phyloP scores from a whole-genome alignment of 1,140 invertebrate species.

The Pogonus chalceus region DNA sequence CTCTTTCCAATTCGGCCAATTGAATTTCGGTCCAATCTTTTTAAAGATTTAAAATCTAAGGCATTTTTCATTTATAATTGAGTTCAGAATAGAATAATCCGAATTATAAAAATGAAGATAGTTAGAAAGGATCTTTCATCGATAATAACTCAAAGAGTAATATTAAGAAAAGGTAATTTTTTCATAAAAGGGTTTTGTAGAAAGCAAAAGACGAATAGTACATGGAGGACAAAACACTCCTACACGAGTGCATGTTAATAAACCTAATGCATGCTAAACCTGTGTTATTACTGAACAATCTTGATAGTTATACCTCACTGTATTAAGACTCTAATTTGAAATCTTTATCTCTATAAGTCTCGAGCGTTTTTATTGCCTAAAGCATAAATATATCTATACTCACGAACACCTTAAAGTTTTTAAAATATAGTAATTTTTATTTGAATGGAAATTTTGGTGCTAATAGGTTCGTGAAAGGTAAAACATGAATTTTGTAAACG shows the following conservation, averaged over 20 bases:
- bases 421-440: slow-evolving; percentile 7
- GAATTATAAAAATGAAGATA: no score
- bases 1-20: no score
- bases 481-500: background rate
- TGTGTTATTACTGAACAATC: slow-evolving; percentile 6
- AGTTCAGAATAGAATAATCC: no score
- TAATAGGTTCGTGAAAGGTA: background rate
- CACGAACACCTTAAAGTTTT: background rate
- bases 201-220: no score
- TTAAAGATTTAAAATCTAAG: no score
- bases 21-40: no score
- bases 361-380: slow-evolving; percentile 3
- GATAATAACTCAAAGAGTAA: no score
- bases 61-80: no score
- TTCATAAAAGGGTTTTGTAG: no score
- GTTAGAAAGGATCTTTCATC: no score
- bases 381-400: background rate
- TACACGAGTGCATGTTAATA: slow-evolving; percentile 7
- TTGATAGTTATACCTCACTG: slow-evolving; percentile 1
- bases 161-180: no score
- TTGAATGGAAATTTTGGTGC: background rate
- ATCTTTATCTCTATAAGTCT: background rate
- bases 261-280: slow-evolving; percentile 1
- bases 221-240: background rate
- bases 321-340: slow-evolving; percentile 7